These are phyloP conservation scores for Agriopis aurantiaria DNA, from an alignment of 2,888 invertebrate genomes.

Conservation along the genomic window DNA sequence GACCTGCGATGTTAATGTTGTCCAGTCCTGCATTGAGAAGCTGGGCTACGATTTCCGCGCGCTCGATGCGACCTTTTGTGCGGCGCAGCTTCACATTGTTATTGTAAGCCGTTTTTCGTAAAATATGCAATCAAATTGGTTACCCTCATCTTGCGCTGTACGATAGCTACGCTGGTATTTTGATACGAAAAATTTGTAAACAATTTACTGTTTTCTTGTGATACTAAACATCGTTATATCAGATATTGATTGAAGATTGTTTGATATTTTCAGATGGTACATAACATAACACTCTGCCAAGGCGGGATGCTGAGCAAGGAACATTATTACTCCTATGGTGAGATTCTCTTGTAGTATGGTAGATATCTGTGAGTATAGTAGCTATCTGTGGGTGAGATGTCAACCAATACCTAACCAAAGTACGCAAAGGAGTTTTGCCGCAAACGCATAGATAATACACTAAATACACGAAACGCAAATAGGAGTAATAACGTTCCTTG, in stretches of 20 bases:
- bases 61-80: constrained; percentile 53
- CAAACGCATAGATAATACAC: no score
- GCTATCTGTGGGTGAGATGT: no score
- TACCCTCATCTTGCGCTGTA: constrained; percentile 37
- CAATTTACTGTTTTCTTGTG: constrained; percentile 23
- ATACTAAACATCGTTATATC: constrained; percentile 8
- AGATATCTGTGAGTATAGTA: no score
- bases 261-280: not conserved
- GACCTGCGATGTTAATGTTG: constrained; percentile 26
- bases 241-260: constrained; percentile 25
- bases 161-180: constrained; percentile 33
- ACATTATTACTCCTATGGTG: no score
- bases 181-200: constrained; percentile 29
- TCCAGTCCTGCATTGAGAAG: constrained; percentile 41
- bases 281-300: not conserved
- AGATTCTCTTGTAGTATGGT: no score
- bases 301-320: no score
- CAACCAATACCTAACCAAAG: no score
- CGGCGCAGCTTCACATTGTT: constrained; percentile 47
- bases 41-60: constrained; percentile 44
- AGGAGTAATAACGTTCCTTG: no score
- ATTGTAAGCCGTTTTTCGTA: constrained; percentile 49
- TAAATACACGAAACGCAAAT: no score
- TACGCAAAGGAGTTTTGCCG: no score
- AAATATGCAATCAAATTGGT: constrained; percentile 47